Evolutionary conservation across 2,888 invertebrate species (phyloP), one percentile per base, ranked within the genome.

Genomic region (Tholera decimalis): DNA sequence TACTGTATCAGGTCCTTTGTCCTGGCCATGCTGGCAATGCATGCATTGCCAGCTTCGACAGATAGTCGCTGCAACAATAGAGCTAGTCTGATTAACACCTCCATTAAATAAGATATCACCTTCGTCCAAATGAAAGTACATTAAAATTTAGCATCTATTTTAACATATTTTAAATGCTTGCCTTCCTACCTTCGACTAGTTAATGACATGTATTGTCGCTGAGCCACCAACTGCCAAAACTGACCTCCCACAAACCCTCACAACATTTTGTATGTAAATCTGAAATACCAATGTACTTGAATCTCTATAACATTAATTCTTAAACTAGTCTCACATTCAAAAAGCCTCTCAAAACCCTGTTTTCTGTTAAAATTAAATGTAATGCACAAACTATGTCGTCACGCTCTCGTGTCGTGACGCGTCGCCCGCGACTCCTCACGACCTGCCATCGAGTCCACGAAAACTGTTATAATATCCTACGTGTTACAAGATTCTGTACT

Each of bases 341-440:
- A 61, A 51, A 18, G 20, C 26, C 24, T 43, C 20, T 43, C 30
- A 35, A 66, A 41, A 13, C 30, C 20, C 28, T 54, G 24, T 56
- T 73, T 51, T 50, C 51, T 51, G 28, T 55, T 79, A 67, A 67
- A 73, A 74, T 67, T 57, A 63, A 41, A 78, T 33, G 44, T 74
- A 46, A 49, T 22, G 39, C 66, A 47, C 65, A 50, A 51, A 57
- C 33, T 49, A 51, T 59, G 41, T 47, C 77, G 63, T 72, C 79
- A 83, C 83, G 83, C 60, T 63, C 43, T 7, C 15, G 22, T 35
- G 69, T 80, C 80, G 80, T 80, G 80, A 78, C 59, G 35, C 46
- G 56, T 59, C 49, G 20, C 26, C 43, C 13, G 57, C 64, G 68
- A 74, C 64, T 53, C 24, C 64, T 68, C 80, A 80, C 83, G 83